Conservation (phyloP, 2,113 vertebrate genomes). For the Illadopsis cleaveri region DNA sequence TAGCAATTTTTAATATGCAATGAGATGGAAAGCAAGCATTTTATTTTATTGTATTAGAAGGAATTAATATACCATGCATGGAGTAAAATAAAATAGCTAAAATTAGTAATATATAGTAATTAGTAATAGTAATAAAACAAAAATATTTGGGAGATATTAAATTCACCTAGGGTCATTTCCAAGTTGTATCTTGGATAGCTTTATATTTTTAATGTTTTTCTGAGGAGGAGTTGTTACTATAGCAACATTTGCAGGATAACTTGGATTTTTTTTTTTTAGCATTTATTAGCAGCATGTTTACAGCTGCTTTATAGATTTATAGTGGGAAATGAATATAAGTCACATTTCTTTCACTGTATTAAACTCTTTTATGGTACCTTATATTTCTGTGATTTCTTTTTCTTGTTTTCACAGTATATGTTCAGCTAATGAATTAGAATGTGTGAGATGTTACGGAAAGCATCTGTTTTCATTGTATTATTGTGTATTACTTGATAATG, state of each 20-base stretch:
- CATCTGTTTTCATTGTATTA: not conserved
- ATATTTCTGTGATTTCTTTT: not conserved
- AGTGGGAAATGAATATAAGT: not conserved
- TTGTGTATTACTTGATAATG: not conserved
- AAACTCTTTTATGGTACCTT: not conserved
- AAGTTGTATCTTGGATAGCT: not conserved
- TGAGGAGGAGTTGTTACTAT: constrained; percentile 48
- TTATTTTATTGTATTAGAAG: not conserved
- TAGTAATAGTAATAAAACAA: no score
- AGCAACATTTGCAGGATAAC: constrained; percentile 19
- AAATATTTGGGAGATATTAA: not conserved
- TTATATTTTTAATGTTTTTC: constrained; percentile 24
- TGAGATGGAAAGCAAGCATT: not conserved
- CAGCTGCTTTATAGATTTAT: not conserved
- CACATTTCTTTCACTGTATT: not conserved
- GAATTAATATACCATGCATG: not conserved
- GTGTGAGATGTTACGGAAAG: not conserved
- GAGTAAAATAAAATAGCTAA: not conserved
- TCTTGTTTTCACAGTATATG: not conserved
- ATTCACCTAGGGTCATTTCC: not conserved
- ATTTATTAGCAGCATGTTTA: not conserved
- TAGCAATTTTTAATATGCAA: not conserved
- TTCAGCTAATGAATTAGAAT: not conserved
- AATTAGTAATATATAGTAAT: not conserved
- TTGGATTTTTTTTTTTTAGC: not conserved